Conservation (phyloP, 1,140 invertebrate species). For the Bombus pyrosoma region DNA sequence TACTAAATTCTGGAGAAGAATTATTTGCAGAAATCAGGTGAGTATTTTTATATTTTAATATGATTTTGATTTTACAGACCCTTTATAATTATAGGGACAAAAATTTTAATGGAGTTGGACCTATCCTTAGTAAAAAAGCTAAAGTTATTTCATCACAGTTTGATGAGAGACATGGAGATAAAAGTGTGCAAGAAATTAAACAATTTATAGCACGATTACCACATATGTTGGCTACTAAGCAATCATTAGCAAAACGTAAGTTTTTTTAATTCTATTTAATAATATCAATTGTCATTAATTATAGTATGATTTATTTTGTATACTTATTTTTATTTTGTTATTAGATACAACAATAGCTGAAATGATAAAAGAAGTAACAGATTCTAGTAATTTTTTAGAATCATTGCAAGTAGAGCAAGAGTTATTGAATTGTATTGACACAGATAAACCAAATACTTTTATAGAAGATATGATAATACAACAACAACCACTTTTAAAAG, state of each 20-base stretch:
- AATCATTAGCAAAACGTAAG: constrained; percentile 87
- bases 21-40: constrained; percentile 91
- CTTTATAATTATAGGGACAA: constrained; percentile 88
- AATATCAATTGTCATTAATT: neutral
- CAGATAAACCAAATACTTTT: constrained; percentile 93
- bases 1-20: constrained; percentile 95
- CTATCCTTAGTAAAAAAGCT: constrained; percentile 93
- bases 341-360: constrained; percentile 90
- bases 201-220: constrained; percentile 95
- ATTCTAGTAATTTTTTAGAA: constrained; percentile 86
- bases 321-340: constrained; percentile 45
- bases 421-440: constrained; percentile 94
- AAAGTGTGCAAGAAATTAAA: constrained; percentile 96
- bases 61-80: neutral
- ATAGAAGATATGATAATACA: constrained; percentile 96
- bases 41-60: neutral
- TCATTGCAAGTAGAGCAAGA: constrained; percentile 92
- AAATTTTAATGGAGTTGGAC: constrained; percentile 96
- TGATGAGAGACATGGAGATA: constrained; percentile 92
- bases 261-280: constrained; percentile 9
- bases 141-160: constrained; percentile 93
- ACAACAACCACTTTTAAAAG: constrained; percentile 90
- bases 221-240: constrained; percentile 93
- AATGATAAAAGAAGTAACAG: constrained; percentile 88
- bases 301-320: neutral